phyloP scores from a whole-genome alignment of 2,113 vertebrate genomes.

The Camelus dromedarius region DNA sequence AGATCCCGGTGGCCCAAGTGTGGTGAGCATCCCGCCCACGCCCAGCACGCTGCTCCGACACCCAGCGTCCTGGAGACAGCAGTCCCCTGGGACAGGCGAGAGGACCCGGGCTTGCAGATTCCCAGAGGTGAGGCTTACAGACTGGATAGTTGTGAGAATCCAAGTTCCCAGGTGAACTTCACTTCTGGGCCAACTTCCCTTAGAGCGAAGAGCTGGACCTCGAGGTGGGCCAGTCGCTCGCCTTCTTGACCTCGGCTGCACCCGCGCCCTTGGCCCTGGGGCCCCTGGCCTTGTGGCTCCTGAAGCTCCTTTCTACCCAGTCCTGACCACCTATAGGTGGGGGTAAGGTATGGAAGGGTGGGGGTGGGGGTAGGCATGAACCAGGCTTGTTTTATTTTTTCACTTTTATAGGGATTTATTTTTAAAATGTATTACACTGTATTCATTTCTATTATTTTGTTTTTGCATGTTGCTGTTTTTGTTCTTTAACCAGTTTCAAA shows the following conservation, averaged over 20 bases:
- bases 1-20: not conserved
- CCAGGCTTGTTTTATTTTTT: not conserved
- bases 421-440: not conserved
- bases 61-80: not conserved
- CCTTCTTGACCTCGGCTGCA: not conserved
- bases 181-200: fast-evolving
- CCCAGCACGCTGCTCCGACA: not conserved
- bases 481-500: not conserved
- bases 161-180: not conserved
- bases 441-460: not conserved
- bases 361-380: not conserved
- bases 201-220: not conserved
- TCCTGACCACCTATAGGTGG: not conserved
- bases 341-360: fast-evolving
- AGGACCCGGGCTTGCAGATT: too few species aligned
- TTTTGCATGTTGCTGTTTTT: not conserved
- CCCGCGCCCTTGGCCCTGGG: not conserved
- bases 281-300: not conserved
- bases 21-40: fast-evolving
- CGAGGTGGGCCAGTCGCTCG: too few species aligned
- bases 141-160: too few species aligned
- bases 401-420: not conserved
- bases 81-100: fast-evolving
- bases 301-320: not conserved
- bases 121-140: not conserved